Evolutionary conservation across 2,113 vertebrate genomes (phyloP).

Genomic region (Bolborhynchus lineola): DNA sequence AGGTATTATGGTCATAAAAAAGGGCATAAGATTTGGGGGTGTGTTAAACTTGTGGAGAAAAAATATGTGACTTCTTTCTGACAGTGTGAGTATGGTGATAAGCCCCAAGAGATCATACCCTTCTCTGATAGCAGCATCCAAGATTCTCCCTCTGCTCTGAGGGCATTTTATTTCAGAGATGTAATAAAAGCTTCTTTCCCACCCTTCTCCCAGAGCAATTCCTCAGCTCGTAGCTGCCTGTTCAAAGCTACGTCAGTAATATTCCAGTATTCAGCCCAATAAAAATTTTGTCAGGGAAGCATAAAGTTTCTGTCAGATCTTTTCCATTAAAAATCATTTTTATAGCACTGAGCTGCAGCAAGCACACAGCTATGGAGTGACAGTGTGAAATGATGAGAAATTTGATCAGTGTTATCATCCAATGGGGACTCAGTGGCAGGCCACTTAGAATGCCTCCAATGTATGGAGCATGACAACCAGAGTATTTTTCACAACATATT

Average conservation of each 20-base stretch:
- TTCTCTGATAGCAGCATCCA: neutral
- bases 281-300: conserved; percentile 55
- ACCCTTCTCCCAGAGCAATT: conserved; percentile 17
- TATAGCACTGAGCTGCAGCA: conserved; percentile 10
- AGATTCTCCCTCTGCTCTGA: neutral
- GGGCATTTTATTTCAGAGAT: conserved; percentile 26
- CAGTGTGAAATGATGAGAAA: conserved; percentile 55
- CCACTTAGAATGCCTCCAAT: conserved; percentile 44
- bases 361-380: neutral
- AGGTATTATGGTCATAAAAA: neutral
- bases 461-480: neutral
- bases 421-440: conserved; percentile 8
- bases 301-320: conserved; percentile 47
- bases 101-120: neutral
- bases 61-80: neutral
- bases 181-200: conserved; percentile 27
- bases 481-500: conserved; percentile 1
- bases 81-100: neutral
- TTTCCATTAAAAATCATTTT: conserved; percentile 54
- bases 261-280: conserved; percentile 35
- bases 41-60: neutral
- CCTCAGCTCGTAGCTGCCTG: conserved; percentile 10
- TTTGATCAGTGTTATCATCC: conserved; percentile 48
- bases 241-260: conserved; percentile 39
- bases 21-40: neutral